A percentile compares a stretch with the other conserved stretches of the same genome.
These are phyloP conservation scores for Hycleus phaleratus DNA, from an alignment of 1,140 invertebrate genomes.

Conservation along the genomic window DNA sequence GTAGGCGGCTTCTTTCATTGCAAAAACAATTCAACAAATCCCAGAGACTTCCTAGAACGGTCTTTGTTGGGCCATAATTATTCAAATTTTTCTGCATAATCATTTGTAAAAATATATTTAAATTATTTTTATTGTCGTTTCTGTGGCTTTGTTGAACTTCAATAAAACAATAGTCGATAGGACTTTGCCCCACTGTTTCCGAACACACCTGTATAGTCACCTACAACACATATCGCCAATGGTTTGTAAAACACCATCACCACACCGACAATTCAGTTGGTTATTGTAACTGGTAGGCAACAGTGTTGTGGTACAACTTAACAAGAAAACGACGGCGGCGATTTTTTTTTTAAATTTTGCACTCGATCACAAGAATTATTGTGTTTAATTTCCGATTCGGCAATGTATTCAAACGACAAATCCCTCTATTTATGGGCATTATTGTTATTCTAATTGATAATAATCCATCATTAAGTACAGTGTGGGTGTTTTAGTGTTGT, in stretches of 20 bases:
- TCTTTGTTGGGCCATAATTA: no score
- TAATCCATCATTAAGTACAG: background rate
- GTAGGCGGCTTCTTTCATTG: no score
- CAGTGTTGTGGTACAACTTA: no score
- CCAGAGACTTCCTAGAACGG: no score
- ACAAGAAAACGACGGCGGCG: no score
- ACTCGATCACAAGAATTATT: no score
- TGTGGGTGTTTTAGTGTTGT: background rate
- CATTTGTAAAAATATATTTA: background rate
- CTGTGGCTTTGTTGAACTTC: background rate
- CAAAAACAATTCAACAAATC: no score
- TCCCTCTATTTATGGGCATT: background rate
- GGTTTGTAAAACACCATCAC: background rate
- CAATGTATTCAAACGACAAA: background rate
- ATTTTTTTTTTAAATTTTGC: no score
- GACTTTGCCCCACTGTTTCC: constrained; percentile 13
- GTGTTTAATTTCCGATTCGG: no score
- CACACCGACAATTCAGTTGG: background rate
- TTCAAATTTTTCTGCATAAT: no score
- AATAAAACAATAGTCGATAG: constrained; percentile 4
- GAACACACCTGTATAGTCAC: constrained; percentile 11
- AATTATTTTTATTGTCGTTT: background rate
- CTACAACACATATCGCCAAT: constrained; percentile 12
- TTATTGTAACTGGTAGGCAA: background rate
- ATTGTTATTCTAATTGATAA: background rate